Percentiles rank a stretch among this genome's conserved stretches.
These are phyloP conservation scores for Nothobranchius kuhntae DNA, from an alignment of 2,113 vertebrate genomes.

Conservation along the genomic window DNA sequence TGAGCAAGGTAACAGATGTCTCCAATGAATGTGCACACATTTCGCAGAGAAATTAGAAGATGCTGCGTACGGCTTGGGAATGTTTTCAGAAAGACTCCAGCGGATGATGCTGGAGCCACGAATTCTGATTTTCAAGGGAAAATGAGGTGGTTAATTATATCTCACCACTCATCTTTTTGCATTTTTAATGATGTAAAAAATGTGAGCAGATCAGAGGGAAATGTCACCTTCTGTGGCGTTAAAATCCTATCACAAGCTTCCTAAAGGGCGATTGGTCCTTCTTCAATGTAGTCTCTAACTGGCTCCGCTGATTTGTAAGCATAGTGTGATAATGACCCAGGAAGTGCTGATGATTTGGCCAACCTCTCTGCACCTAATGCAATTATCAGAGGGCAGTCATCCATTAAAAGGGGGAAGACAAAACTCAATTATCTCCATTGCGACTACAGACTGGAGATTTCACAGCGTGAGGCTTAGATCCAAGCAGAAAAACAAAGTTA, in stretches of 20 bases:
- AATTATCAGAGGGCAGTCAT: conserved; percentile 44
- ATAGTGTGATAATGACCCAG: conserved; percentile 38
- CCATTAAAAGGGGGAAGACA: conserved; percentile 53
- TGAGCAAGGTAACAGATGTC: conserved; percentile 6
- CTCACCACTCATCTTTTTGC: conserved; percentile 19
- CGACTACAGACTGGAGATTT: conserved; percentile 40
- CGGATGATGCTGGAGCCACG: background rate
- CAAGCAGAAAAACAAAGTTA: conserved; percentile 26
- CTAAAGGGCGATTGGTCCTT: conserved; percentile 2
- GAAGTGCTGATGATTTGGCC: conserved; percentile 27
- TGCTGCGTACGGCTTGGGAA: background rate
- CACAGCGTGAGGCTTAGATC: conserved; percentile 29
- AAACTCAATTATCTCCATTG: conserved; percentile 55
- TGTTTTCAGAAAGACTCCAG: background rate
- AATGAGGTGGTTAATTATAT: conserved; percentile 25
- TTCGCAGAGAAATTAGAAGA: background rate
- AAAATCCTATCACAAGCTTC: conserved; percentile 21
- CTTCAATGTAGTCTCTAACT: conserved; percentile 33
- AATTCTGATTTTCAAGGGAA: conserved; percentile 1
- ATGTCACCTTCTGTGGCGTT: conserved; percentile 36
- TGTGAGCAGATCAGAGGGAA: conserved; percentile 21
- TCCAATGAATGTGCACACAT: conserved; percentile 2
- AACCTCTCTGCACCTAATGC: conserved; percentile 47
- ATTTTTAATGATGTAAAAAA: conserved; percentile 42
- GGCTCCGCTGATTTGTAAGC: conserved; percentile 38